Percentiles rank a stretch among this genome's conserved stretches.
Conservation (phyloP, 2,797 vertebrate genomes). For the Danionella dracula region DNA sequence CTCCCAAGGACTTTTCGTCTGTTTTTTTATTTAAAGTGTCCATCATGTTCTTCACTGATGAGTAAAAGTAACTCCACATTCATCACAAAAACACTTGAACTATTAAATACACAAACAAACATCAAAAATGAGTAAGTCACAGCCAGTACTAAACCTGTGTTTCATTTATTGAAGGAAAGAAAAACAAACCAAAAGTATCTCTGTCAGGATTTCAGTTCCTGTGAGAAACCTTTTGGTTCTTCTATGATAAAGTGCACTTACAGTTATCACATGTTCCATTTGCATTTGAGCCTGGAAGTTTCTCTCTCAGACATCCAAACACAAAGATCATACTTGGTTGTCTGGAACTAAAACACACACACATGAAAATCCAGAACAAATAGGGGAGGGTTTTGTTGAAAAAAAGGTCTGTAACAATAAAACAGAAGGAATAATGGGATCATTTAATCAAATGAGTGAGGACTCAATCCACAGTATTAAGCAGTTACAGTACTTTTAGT, state of each 20-base stretch:
- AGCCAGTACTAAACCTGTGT: constrained; percentile 52
- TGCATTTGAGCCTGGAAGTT: constrained; percentile 18
- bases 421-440: background rate
- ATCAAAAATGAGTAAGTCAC: background rate
- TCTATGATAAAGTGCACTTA: constrained; percentile 73
- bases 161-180: constrained; percentile 63
- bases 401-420: constrained; percentile 10
- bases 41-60: background rate
- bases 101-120: constrained; percentile 1
- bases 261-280: constrained; percentile 54
- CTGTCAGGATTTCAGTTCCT: constrained; percentile 56
- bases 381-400: constrained; percentile 14
- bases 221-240: constrained; percentile 61
- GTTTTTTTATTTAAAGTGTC: too few relatives aligned
- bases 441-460: background rate
- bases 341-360: background rate
- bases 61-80: background rate
- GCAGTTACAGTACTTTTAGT: constrained; percentile 18
- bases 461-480: constrained; percentile 18
- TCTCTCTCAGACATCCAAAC: constrained; percentile 35
- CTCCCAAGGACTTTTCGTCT: background rate
- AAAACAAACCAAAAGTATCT: constrained; percentile 47
- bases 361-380: constrained; percentile 8
- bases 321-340: constrained; percentile 4
- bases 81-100: background rate